Evolutionary conservation across 2,797 vertebrate genomes (phyloP).

Genomic region (Epinephelus awoara): DNA sequence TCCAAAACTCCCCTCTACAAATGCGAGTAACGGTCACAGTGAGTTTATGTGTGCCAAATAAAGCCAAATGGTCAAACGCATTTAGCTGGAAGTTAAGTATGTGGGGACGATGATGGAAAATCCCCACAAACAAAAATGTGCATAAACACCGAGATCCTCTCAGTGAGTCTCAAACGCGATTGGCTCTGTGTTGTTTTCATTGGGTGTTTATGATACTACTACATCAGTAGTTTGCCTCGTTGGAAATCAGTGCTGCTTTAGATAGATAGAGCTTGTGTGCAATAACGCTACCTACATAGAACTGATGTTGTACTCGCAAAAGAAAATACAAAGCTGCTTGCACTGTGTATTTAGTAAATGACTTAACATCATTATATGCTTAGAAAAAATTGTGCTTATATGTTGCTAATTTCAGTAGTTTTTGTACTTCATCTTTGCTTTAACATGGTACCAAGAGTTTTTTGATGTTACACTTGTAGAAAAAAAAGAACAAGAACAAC

Average conservation of each 20-base stretch:
- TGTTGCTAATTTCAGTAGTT: slow-evolving; percentile 62
- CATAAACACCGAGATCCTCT: slow-evolving; percentile 22
- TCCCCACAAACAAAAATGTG: slow-evolving; percentile 24
- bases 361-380: slow-evolving; percentile 57
- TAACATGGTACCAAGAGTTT: slow-evolving; percentile 45
- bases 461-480: slow-evolving; percentile 57
- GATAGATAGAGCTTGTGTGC: slow-evolving; percentile 79
- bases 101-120: neutral
- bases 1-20: neutral
- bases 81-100: slow-evolving; percentile 16
- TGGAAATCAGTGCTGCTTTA: slow-evolving; percentile 77
- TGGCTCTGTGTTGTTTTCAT: slow-evolving; percentile 63
- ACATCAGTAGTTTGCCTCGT: slow-evolving; percentile 71
- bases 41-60: slow-evolving; percentile 39
- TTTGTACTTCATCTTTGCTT: slow-evolving; percentile 63
- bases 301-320: slow-evolving; percentile 74
- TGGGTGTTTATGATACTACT: slow-evolving; percentile 71
- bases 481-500: slow-evolving; percentile 54
- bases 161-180: slow-evolving; percentile 26
- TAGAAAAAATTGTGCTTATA: slow-evolving; percentile 56
- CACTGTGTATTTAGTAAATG: slow-evolving; percentile 66
- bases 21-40: slow-evolving; percentile 21
- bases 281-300: slow-evolving; percentile 69
- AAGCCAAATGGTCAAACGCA: neutral
- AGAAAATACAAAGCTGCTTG: slow-evolving; percentile 73